Base-by-base conservation (phyloP, 1,140 invertebrate species). In the Zeugodacus cucurbitae region DNA sequence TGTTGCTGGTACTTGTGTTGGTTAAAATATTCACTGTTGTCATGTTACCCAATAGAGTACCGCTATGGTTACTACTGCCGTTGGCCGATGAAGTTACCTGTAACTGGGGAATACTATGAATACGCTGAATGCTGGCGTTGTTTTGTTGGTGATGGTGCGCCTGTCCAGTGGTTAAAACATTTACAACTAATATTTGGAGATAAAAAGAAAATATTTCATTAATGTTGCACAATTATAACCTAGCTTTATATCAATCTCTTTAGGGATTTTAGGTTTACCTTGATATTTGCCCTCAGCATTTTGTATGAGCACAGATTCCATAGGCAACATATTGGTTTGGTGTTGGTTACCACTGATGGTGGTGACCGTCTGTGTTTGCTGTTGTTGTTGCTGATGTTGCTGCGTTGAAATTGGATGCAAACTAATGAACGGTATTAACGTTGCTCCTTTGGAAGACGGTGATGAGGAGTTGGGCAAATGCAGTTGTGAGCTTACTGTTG, bases 201-300 rank as follows among this genome's bases (percentile, higher is more conserved):
- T 34, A 87, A 64, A 17, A 54, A 17, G 14, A 54, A 54, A 17
- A 54, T 17, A 54, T 1, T 11, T 0, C 48, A 54, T 54, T 17
- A 54, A 54, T 54, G 3, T 10, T 14, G 0, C 10, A 48, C 10
- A 11, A 48, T 48, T 48, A 48, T 48, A 3, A 3, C 37, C 37
- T 41, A 41, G n/a, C n/a, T n/a, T n/a, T 41, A 7, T 41, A 41
- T 3, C 10, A 14, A 48, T 48, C 2, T 70, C 20, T 54, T 44
- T n/a, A n/a, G n/a, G n/a, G n/a, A n/a, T n/a, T n/a, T 37, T 86
- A 62, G 82, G 58, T 87, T 89, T 89, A 93, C 92, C 89, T 88
- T 93, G 92, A 78, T 89, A 91, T 58, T 89, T 89, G 8, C 92
- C 92, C 7, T 89, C 89, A 41, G 91, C 90, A 22, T 92, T 92